phyloP scores from a whole-genome alignment of 2,113 vertebrate genomes.

The Galbula dea region DNA sequence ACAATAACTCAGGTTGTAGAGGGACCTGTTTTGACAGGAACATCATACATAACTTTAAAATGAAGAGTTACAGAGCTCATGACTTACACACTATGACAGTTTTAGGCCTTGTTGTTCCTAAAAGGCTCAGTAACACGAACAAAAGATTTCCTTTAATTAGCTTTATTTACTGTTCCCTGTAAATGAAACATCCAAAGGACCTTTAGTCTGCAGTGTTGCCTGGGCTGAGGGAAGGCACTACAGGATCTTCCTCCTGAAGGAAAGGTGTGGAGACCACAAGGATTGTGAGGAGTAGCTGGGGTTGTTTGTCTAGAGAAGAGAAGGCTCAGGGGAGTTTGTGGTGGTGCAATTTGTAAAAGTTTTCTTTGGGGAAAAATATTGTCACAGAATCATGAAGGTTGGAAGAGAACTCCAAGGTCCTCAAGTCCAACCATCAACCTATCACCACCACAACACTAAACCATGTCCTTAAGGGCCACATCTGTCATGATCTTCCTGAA shows the following conservation, averaged over 20 bases:
- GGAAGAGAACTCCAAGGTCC: too few relatives aligned
- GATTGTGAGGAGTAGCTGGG: too few relatives aligned
- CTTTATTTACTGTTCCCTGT: conserved; percentile 13
- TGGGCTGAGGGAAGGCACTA: not conserved
- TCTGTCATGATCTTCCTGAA: not conserved
- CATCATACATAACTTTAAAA: not conserved
- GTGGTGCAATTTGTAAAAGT: not conserved
- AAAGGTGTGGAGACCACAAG: too few relatives aligned
- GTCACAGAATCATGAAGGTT: not conserved
- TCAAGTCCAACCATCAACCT: too few relatives aligned
- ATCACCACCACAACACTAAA: too few relatives aligned
- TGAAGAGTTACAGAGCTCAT: not conserved
- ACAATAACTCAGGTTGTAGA: conserved; percentile 4
- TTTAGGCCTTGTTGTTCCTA: conserved; percentile 20
- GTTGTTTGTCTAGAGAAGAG: too few relatives aligned
- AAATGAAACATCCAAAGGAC: not conserved
- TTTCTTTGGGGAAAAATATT: not conserved
- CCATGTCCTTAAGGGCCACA: too few relatives aligned
- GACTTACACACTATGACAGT: not conserved
- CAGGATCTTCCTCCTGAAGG: not conserved
- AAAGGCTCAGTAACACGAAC: not conserved
- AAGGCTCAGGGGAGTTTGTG: not conserved
- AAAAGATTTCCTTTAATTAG: conserved; percentile 32
- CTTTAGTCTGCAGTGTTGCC: not conserved
- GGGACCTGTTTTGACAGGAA: conserved; percentile 25